A percentile compares a stretch with the other conserved stretches of the same genome.
These are phyloP conservation scores for Hephaestus fuliginosus DNA, from an alignment of 2,797 vertebrate genomes.

Conservation along the genomic window DNA sequence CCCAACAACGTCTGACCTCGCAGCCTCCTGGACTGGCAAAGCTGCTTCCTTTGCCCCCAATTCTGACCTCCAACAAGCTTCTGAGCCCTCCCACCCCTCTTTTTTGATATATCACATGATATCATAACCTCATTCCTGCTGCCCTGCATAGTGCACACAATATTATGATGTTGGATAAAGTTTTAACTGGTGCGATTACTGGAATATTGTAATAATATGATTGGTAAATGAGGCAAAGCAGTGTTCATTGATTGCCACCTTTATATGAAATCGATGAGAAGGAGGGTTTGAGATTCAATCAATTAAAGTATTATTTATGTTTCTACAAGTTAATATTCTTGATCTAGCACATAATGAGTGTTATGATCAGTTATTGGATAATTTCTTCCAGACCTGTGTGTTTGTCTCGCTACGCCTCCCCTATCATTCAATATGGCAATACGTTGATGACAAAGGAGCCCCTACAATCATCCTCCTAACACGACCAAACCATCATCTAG, in stretches of 20 bases:
- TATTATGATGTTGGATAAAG: conserved; percentile 50
- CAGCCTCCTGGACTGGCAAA: conserved; percentile 68
- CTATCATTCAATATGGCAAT: conserved; percentile 45
- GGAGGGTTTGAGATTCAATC: conserved; percentile 13
- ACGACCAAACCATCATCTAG: conserved; percentile 36
- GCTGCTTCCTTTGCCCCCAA: conserved; percentile 61
- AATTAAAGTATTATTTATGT: conserved; percentile 29
- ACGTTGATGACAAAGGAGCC: conserved; percentile 40
- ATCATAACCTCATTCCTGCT: conserved; percentile 55
- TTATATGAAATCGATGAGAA: conserved; percentile 37
- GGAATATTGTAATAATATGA: conserved; percentile 43
- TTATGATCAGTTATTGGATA: conserved; percentile 27
- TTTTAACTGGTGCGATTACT: conserved; percentile 51
- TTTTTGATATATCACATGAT: conserved; percentile 60
- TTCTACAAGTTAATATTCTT: conserved; percentile 39
- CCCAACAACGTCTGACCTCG: conserved; percentile 92
- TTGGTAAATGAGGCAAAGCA: conserved; percentile 24
- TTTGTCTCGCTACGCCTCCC: conserved; percentile 42
- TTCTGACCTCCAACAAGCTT: conserved; percentile 71
- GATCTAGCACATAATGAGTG: conserved; percentile 24
- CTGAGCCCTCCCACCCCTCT: conserved; percentile 58
- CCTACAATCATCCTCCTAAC: conserved; percentile 18
- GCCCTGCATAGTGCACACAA: conserved; percentile 43
- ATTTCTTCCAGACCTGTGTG: conserved; percentile 33
- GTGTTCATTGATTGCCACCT: conserved; percentile 40